Base-by-base conservation (phyloP, 2,113 vertebrate genomes). In the Maccullochella peelii region DNA sequence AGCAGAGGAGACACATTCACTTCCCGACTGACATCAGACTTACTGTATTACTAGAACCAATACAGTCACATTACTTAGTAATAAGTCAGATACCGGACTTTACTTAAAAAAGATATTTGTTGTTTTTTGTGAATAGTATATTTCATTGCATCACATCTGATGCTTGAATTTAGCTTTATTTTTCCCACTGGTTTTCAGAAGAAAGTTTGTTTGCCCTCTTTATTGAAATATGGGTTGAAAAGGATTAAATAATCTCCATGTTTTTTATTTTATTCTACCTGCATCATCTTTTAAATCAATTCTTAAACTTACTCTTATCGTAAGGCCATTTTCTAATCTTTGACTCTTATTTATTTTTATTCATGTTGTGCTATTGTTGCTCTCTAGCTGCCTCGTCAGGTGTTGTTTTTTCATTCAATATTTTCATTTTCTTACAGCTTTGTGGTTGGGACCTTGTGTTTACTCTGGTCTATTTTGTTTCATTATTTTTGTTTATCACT, bases 11-110 rank as follows among this genome's bases (percentile, higher is more conserved):
- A 59, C 20, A 30, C 49, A 23, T 59, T 84, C 0, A 16, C 66
- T 75, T 59, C 80, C 54, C 58, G 16, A 40, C 36, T 67, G 66
- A 63, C 40, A 74, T 57, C 25, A 52, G 11, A 57, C 42, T 69
- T 23, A 11, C 59, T 68, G 38, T 5, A 6, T 69, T 52, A 44
- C 57, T 49, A 30, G n/a, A 79, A 54, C 23, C 30, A 50, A 69
- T 55, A 12, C 1, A 0, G 3, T 69, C 8, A 6, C 21, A 73
- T 65, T 47, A 38, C 36, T 30, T 20, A 68, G 27, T 47, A 77
- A 71, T 55, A 61, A 9, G 12, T 30, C 18, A 44, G 12, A 20
- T 49, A 59, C 25, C 50, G 49, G 38, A 50, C 27, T 16, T 54
- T 21, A 50, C 25, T 50, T 52, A 33, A 12, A 67, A 36, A 73